Percentiles rank a stretch among this genome's conserved stretches.
These are phyloP conservation scores for Archaeoteleia sp. DNA, from an alignment of 2,888 invertebrate genomes.

Conservation along the genomic window DNA sequence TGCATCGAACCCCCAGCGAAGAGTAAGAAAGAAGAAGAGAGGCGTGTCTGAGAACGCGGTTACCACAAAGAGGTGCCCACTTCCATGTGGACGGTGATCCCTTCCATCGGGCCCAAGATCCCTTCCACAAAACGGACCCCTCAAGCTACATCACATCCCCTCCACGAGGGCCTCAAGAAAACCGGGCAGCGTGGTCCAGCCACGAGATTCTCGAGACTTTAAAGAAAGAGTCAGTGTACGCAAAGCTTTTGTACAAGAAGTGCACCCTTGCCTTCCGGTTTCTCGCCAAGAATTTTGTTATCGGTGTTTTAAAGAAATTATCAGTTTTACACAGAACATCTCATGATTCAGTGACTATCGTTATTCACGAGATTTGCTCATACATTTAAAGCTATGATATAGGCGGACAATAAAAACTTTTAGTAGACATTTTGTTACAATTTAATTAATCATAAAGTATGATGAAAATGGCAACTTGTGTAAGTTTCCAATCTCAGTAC, in stretches of 20 bases:
- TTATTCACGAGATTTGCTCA: too few species aligned
- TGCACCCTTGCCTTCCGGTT: constrained; percentile 52
- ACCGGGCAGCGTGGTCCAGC: constrained; percentile 72
- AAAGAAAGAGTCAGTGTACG: constrained; percentile 70
- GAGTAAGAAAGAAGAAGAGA: constrained; percentile 59
- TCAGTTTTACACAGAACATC: background rate
- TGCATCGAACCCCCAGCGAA: constrained; percentile 63
- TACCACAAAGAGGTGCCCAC: constrained; percentile 70
- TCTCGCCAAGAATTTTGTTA: background rate
- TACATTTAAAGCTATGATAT: too few species aligned
- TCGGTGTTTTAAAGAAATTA: constrained; percentile 4
- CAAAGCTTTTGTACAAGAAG: constrained; percentile 68
- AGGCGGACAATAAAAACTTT: background rate
- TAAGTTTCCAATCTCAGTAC: constrained; percentile 63
- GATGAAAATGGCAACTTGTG: constrained; percentile 52
- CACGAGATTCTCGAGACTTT: constrained; percentile 65
- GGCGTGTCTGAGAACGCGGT: constrained; percentile 71
- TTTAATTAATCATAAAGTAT: background rate
- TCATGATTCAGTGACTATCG: constrained; percentile 16
- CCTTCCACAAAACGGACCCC: constrained; percentile 61
- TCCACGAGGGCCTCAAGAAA: constrained; percentile 63
- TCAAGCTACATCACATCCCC: constrained; percentile 57
- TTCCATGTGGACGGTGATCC: constrained; percentile 59
- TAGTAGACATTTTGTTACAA: background rate
- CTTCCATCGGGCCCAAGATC: constrained; percentile 58